phyloP scores from a whole-genome alignment of 1,140 invertebrate genomes.

The Lordiphosa stackelbergi region DNA sequence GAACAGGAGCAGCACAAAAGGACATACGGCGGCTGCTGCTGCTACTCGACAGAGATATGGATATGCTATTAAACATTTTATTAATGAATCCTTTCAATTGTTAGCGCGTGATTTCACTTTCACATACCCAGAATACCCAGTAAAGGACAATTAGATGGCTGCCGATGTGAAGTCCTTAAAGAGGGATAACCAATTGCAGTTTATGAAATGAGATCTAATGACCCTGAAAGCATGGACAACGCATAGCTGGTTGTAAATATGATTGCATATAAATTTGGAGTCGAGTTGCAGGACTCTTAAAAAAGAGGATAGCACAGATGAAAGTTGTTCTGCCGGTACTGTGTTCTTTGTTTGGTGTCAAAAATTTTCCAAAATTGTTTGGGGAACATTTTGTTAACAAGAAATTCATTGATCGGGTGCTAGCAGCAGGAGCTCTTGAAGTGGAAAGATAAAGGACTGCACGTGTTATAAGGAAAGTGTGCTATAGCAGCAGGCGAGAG shows the following conservation, averaged over 20 bases:
- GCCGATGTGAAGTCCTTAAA: conserved; percentile 17
- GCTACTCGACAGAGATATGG: conserved; percentile 48
- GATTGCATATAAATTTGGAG: conserved; percentile 66
- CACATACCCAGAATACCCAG: conserved; percentile 33
- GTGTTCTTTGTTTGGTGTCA: conserved; percentile 40
- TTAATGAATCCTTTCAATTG: conserved; percentile 75
- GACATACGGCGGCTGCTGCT: conserved; percentile 63
- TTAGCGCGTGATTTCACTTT: conserved; percentile 73
- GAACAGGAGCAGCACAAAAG: conserved; percentile 55
- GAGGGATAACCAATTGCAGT: conserved; percentile 48
- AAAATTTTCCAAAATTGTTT: conserved; percentile 56
- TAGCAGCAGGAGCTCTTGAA: conserved; percentile 20
- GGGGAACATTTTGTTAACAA: conserved; percentile 18
- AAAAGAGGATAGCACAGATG: conserved; percentile 46
- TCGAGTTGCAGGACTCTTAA: conserved; percentile 32
- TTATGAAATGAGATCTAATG: conserved; percentile 58
- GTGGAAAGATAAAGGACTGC: conserved; percentile 1
- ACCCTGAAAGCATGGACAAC: conserved; percentile 54
- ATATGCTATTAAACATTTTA: conserved; percentile 74
- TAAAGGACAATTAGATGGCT: conserved; percentile 58
- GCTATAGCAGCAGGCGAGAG: too few species aligned
- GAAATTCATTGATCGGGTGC: conserved; percentile 20
- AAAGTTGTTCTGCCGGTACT: conserved; percentile 56
- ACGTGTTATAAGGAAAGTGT: neutral
- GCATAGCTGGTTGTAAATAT: conserved; percentile 49